Base-by-base conservation (phyloP, 2,113 vertebrate genomes). In the Spilogale gracilis region DNA sequence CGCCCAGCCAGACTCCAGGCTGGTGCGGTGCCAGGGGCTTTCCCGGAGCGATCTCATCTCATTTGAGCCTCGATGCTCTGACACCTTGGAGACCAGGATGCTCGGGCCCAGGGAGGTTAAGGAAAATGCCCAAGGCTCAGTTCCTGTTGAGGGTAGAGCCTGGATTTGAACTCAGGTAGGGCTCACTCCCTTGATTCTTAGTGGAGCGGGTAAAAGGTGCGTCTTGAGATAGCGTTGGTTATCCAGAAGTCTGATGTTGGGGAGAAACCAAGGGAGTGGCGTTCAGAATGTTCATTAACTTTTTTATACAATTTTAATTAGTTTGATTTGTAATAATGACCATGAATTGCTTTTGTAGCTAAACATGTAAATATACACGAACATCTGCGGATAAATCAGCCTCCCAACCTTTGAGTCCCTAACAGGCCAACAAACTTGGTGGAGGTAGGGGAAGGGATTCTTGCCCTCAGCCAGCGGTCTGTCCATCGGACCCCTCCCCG, bases 401-500 rank as follows among this genome's bases (percentile, higher is more conserved):
- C 48, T 87, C n/a, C 78, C 30, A 3, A 4, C 50, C 21, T 50
- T 6, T 43, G 82, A 23, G 38, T 25, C 38, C 48, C 56, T 20
- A 5, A 20, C 43, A 48, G 61, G n/a, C 52, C 73, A 50, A 2
- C 43, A 27, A 23, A 32, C 2, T 2, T 27, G 48, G 58, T 1
- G 21, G 3, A 27, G 12, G 23, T 25, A 25, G 63, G 81, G 21
- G 87, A n/a, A 23, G 20, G 16, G 21, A 3, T 25, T 82, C 45
- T 17, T 16, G 63, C 27, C 9, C 38, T 38, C n/a, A 16, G 17
- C 82, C 73, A 30, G 56, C 74, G 2, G 14, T 54, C 65, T 63
- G 54, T 30, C 80, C 8, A 0, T 21, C 32, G 0, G 4, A 2
- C 5, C 14, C 8, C 80, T 1, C 0, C 12, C 4, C 3, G 3